These are phyloP conservation scores for Turnix velox DNA, from an alignment of 2,113 vertebrate species.

Conservation along the genomic window DNA sequence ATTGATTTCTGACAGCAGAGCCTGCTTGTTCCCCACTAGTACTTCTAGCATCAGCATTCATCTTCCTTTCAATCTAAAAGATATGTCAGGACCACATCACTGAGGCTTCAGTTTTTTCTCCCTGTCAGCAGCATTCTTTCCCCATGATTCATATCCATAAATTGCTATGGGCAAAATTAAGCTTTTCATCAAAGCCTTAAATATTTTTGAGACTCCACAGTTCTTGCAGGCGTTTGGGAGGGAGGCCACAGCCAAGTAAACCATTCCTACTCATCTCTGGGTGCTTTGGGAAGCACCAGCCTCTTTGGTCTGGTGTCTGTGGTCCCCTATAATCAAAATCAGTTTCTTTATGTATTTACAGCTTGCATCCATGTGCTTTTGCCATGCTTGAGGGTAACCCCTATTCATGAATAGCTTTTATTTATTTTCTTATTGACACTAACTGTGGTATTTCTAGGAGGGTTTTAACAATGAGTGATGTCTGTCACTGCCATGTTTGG, in stretches of 20 bases:
- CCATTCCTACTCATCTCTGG: not conserved
- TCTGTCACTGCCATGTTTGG: not conserved
- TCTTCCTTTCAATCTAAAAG: conserved; percentile 49
- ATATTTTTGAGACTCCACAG: not conserved
- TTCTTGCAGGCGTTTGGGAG: not conserved
- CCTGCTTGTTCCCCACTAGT: conserved; percentile 48
- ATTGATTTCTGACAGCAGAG: conserved; percentile 58
- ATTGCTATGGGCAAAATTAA: conserved; percentile 37
- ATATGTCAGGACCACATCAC: conserved; percentile 45
- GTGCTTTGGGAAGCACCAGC: not conserved
- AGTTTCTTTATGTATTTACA: not conserved
- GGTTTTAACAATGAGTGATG: not conserved
- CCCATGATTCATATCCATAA: conserved; percentile 32
- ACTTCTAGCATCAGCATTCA: conserved; percentile 55
- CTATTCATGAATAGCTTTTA: not conserved
- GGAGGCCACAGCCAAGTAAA: not conserved
- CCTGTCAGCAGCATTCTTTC: conserved; percentile 48
- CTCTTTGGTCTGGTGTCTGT: not conserved
- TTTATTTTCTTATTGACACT: not conserved
- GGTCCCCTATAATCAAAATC: not conserved
- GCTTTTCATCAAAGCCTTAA: conserved; percentile 42
- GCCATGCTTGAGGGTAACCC: not conserved
- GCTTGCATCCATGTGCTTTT: not conserved
- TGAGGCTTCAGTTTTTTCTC: conserved; percentile 1
- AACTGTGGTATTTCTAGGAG: not conserved